Evolutionary conservation across 23 tunicate species (phyloP).

Genomic region (Clavelina lepadiformis): DNA sequence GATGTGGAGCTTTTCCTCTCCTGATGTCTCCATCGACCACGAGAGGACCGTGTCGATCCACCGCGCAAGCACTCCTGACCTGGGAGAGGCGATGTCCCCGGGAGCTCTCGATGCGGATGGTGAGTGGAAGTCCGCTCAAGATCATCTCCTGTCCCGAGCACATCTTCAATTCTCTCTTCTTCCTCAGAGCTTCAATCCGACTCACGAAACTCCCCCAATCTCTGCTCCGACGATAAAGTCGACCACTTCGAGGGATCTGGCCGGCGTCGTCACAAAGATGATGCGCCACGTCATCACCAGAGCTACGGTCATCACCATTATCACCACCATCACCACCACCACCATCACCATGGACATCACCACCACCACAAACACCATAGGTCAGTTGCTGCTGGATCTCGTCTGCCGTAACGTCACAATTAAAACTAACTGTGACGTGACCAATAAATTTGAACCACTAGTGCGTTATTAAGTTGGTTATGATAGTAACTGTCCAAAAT

Average conservation of each 20-base stretch:
- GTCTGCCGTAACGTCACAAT: no score
- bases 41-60: slow-evolving; percentile 29
- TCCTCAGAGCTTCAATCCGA: slow-evolving; percentile 14
- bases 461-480: no score
- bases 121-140: neutral
- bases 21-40: slow-evolving; percentile 82
- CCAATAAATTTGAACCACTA: no score
- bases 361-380: slow-evolving; percentile 87
- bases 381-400: slow-evolving; percentile 5
- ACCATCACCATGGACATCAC: slow-evolving; percentile 88
- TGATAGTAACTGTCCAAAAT: no score
- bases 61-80: slow-evolving; percentile 44
- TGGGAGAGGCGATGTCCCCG: slow-evolving; percentile 1
- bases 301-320: slow-evolving; percentile 47
- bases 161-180: no score
- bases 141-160: no score
- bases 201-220: slow-evolving; percentile 35
- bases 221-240: slow-evolving; percentile 13
- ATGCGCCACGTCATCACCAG: slow-evolving; percentile 61
- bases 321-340: slow-evolving; percentile 78
- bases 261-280: slow-evolving; percentile 55
- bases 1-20: slow-evolving; percentile 74
- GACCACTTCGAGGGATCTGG: slow-evolving; percentile 9
- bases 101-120: slow-evolving; percentile 1
- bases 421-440: no score